A percentile compares a stretch with the other conserved stretches of the same genome.
phyloP scores from a whole-genome alignment of 1,140 invertebrate genomes.

The Drosophila albomicans region DNA sequence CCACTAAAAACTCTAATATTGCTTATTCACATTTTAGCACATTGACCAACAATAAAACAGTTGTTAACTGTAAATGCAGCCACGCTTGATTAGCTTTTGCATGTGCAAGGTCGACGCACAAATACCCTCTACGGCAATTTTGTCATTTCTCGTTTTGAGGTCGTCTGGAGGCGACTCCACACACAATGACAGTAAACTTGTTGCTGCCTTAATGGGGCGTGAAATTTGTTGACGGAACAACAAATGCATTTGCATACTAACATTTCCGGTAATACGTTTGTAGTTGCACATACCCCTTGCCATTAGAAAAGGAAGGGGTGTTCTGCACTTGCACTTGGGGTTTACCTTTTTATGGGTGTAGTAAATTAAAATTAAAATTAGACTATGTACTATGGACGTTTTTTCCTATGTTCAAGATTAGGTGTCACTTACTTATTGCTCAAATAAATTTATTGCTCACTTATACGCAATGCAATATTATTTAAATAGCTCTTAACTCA shows the following conservation, averaged over 20 bases:
- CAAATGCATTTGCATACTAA: constrained; percentile 5
- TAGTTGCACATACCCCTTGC: background rate
- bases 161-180: constrained; percentile 1
- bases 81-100: constrained; percentile 4
- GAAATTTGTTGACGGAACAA: background rate
- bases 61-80: background rate
- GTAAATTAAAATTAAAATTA: too few species aligned
- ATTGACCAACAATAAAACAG: constrained; percentile 1
- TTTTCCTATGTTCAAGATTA: too few species aligned
- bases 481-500: too few species aligned
- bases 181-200: background rate
- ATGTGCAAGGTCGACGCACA: constrained; percentile 1
- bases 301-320: background rate
- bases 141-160: background rate
- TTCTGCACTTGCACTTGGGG: background rate
- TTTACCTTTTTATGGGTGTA: background rate
- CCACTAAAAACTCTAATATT: too few species aligned
- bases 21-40: background rate
- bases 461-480: too few species aligned
- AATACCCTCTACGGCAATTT: constrained; percentile 8
- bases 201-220: constrained; percentile 17
- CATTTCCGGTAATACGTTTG: constrained; percentile 8
- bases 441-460: too few species aligned
- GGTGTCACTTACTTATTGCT: too few species aligned
- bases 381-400: too few species aligned